Conservation (phyloP, 2,113 vertebrate species). For the Ginglymostoma cirratum region DNA sequence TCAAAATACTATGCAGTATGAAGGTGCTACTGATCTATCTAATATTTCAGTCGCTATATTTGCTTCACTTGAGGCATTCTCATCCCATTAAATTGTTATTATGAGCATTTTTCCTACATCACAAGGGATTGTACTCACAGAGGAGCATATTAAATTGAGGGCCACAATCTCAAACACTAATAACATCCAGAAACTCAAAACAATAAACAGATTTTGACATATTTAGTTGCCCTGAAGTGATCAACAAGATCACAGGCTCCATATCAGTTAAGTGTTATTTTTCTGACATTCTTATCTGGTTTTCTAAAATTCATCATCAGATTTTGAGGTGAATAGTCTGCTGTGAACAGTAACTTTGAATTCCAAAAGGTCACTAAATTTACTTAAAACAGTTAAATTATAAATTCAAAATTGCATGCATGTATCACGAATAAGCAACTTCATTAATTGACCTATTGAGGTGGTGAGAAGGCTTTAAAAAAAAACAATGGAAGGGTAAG, state of each 20-base stretch:
- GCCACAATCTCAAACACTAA: not conserved
- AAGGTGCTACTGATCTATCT: not conserved
- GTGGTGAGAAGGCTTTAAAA: not conserved
- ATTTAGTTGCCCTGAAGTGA: not conserved
- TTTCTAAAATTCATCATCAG: not conserved
- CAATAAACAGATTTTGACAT: not conserved
- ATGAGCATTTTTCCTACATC: not conserved
- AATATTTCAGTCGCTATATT: not conserved
- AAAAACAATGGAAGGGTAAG: not conserved
- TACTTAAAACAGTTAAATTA: not conserved
- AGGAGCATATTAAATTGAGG: not conserved
- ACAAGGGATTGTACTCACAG: not conserved
- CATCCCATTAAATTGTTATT: not conserved
- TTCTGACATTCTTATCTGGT: not conserved
- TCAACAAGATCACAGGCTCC: not conserved
- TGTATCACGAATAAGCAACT: not conserved
- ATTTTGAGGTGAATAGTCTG: not conserved
- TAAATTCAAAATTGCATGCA: not conserved
- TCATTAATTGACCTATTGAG: not conserved
- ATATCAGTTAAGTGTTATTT: not conserved
- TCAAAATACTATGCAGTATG: not conserved
- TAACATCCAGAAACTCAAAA: not conserved
- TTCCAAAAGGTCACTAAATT: not conserved
- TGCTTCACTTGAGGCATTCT: not conserved
- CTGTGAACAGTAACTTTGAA: not conserved